Base-by-base conservation (phyloP, 1,140 invertebrate genomes). In the Sycophaga agraensis region DNA sequence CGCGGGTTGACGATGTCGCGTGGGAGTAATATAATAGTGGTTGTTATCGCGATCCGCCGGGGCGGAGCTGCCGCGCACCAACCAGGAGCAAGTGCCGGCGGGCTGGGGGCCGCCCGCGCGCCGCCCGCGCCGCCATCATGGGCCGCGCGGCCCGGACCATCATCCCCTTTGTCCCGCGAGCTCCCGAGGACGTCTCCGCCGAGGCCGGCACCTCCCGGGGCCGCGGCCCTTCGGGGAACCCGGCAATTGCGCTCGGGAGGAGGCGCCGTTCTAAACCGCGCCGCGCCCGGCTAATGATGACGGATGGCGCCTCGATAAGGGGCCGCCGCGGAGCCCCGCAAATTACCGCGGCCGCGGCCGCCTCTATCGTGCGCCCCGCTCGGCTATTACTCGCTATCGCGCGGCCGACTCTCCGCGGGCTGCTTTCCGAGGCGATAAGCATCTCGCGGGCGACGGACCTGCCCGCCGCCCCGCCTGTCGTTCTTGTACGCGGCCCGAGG, bases 1-100 rank as follows among this genome's bases (percentile, higher is more conserved):
- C 17, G 59, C 61, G 57, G 45, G 22, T 61, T 53, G 57, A 62
- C 49, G 19, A 54, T 26, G 68, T 66, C 68, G 72, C 68, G 71
- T 73, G 73, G 72, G 71, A 74, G 73, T 69, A 73, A 74, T 71
- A 72, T 75, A 75, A 77, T 72, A 73, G 70, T 67, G 64, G 69
- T 71, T 59, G 69, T 73, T 72, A 72, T 75, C 71, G 69, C 70
- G 71, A 75, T 73, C 68, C 68, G 34, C 50, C 54, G 68, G 71
- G 73, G 72, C 73, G 72, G 73, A 70, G 72, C 64, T 70, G 69
- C 68, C 65, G 67, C 66, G 68, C 70, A 71, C 74, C 73, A 74
- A 76, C 72, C 74, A 74, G 73, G 73, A 73, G 72, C 71, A 73
- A 75, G 67, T 69, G n/a, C n/a, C n/a, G n/a, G n/a, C n/a, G n/a